Conservation (phyloP, 1,140 invertebrate genomes). For the Lutraria rhynchaena region DNA sequence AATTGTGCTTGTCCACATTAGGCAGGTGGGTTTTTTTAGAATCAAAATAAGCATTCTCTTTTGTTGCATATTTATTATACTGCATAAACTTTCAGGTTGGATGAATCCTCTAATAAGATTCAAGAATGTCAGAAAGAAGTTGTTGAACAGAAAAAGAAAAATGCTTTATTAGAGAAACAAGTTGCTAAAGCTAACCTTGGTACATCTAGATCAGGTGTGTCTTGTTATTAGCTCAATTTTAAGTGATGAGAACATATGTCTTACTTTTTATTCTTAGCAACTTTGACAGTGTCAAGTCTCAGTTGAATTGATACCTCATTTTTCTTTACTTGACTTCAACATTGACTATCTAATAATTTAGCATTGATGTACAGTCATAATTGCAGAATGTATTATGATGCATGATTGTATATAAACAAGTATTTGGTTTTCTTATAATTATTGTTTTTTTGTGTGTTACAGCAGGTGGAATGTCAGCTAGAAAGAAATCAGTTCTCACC, state of each 20-base stretch:
- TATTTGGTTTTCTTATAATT: background rate
- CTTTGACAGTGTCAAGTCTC: too few species aligned
- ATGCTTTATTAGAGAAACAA: conserved; percentile 79
- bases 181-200: conserved; percentile 72
- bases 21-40: too few species aligned
- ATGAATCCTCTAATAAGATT: conserved; percentile 67
- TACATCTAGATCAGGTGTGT: conserved; percentile 38
- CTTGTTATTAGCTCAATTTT: too few species aligned
- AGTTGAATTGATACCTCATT: too few species aligned
- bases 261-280: too few species aligned
- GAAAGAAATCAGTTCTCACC: conserved; percentile 39
- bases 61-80: background rate
- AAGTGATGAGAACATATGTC: too few species aligned
- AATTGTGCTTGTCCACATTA: too few species aligned
- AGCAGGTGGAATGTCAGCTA: conserved; percentile 44
- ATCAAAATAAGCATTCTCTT: too few species aligned
- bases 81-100: conserved; percentile 61
- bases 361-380: background rate
- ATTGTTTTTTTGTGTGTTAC: background rate
- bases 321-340: too few species aligned
- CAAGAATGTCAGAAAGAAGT: conserved; percentile 75
- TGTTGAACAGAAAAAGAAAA: conserved; percentile 70
- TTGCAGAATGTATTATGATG: too few species aligned
- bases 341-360: too few species aligned
- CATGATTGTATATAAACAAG: too few species aligned